These are phyloP conservation scores for Scaptomyza reducta DNA, from an alignment of 2,888 invertebrate species.

Conservation along the genomic window DNA sequence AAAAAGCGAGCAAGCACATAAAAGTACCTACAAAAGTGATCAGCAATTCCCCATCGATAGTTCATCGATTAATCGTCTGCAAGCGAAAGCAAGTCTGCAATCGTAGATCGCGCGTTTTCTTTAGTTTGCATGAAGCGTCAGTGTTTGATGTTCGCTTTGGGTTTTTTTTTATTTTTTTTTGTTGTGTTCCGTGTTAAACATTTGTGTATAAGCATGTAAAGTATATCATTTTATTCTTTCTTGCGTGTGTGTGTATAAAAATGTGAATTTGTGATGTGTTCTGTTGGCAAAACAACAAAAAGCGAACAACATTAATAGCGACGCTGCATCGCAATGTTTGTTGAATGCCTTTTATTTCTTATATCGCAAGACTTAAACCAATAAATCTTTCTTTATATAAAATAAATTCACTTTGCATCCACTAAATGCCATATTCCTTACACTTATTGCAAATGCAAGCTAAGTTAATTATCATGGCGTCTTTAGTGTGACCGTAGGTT, in stretches of 20 bases:
- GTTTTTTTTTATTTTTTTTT: too few relatives aligned
- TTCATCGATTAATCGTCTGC: neutral
- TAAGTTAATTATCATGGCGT: neutral
- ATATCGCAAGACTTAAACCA: too few relatives aligned
- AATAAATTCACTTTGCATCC: too few relatives aligned
- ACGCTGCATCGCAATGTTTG: neutral
- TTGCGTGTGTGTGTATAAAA: neutral
- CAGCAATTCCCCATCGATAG: neutral
- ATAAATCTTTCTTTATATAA: too few relatives aligned
- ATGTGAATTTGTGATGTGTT: constrained; percentile 1
- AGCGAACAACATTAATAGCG: neutral
- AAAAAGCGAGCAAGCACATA: too few relatives aligned
- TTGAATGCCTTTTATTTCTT: neutral
- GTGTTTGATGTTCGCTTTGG: too few relatives aligned
- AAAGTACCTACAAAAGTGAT: neutral
- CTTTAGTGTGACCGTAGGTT: neutral
- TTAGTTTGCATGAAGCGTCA: neutral
- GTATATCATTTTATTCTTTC: neutral
- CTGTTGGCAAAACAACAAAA: too few relatives aligned
- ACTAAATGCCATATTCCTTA: too few relatives aligned
- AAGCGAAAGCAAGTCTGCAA: neutral
- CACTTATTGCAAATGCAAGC: neutral
- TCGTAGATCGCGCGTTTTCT: neutral
- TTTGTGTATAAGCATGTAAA: neutral
- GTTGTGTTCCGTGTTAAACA: neutral